Evolutionary conservation across 37 sponge, comb jelly and placozoan genomes (phyloP), one percentile per base, ranked within the genome.

Genomic region (Haliclona indistincta): DNA sequence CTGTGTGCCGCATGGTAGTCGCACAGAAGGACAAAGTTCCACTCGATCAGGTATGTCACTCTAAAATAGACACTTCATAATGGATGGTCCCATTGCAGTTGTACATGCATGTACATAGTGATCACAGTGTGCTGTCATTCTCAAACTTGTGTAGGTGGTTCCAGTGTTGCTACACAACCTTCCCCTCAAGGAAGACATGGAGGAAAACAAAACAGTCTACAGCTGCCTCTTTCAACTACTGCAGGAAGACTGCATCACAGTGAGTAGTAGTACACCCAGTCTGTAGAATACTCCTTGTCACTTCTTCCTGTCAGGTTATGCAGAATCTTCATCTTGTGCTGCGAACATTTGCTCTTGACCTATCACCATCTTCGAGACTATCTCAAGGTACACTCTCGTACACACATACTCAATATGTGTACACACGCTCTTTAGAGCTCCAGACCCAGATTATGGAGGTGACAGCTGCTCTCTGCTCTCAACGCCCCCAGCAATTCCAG

Each of bases 171-270:
- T 93, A 32, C 73, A 78, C 43, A 81, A 85, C 73, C 76, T 97
- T 36, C 97, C 97, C 0, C 74, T 97, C 56, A 85, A 84, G 58
- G 91, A 93, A 51, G 97, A 97, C 69, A 74, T 84, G 76, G 94
- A 93, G 60, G 97, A 97, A 72, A 84, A 81, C 44, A 63, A 73
- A 49, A 93, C 94, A 0, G 83, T 97, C 34, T 97, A 91, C 82
- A 67, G 39, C 42, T 88, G 91, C 44, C 26, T 95, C 13, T 40
- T 78, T 6, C 45, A 76, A 2, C 80, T 95, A 26, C 73, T 95
- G 35, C 44, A 77, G 25, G 20, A 37, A 28, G 41, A 51, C 19
- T 56, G 67, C 42, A 73, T 73, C 19, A 65, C 52, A 49, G 86
- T 90, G 49, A 64, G 87, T 63, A 23, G 10, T 10, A 30, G 3